Conservation (phyloP, 2,888 invertebrate species). For the Caenorhabditis sp. region DNA sequence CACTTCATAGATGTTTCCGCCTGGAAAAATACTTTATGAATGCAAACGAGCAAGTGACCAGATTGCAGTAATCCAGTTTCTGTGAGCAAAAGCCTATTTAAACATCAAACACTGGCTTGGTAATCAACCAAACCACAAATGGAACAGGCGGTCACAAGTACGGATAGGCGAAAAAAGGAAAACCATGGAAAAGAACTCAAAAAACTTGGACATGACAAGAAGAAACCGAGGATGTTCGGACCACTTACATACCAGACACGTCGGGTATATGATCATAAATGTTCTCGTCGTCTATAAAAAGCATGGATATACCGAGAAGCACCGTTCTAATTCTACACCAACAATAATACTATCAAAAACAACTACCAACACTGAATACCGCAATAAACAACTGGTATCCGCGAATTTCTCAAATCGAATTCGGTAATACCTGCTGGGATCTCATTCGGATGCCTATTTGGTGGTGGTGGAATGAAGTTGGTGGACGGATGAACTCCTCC, state of each 20-base stretch:
- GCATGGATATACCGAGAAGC: neutral
- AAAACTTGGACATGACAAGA: conserved; percentile 27
- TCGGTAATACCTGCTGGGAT: conserved; percentile 35
- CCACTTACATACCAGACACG: conserved; percentile 60
- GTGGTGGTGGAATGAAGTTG: conserved; percentile 44
- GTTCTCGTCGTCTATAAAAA: conserved; percentile 64
- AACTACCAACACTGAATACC: conserved; percentile 1
- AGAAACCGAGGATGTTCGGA: neutral
- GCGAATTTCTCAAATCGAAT: neutral
- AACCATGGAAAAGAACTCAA: conserved; percentile 16
- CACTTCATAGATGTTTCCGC: conserved; percentile 69
- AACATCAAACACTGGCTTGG: neutral
- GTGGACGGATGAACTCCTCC: conserved; percentile 28
- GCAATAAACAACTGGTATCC: neutral
- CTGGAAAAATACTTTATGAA: neutral
- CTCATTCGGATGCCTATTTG: conserved; percentile 52
- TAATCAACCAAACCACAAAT: neutral
- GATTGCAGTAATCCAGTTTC: neutral
- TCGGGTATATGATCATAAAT: conserved; percentile 67
- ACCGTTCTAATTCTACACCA: neutral
- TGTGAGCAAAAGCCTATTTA: neutral
- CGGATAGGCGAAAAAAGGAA: conserved; percentile 18
- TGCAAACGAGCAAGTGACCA: neutral
- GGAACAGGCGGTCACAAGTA: conserved; percentile 2
- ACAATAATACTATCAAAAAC: neutral